Percentiles rank a stretch among this genome's conserved stretches.
Conservation (phyloP, 2,113 vertebrate genomes). For the Emydura subglobosa region DNA sequence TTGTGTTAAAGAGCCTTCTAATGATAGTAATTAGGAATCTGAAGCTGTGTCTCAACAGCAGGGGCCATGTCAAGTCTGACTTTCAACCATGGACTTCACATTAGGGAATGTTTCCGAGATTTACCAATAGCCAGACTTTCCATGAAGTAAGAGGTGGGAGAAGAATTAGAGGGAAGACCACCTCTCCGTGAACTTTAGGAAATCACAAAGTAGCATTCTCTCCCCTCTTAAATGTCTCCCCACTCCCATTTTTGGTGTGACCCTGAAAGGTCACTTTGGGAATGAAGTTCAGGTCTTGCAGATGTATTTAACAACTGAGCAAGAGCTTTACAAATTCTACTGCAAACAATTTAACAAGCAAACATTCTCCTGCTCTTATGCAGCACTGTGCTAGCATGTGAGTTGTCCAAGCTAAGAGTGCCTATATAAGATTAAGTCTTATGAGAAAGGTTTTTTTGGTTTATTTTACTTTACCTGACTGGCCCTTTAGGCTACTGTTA, state of each 20-base stretch:
- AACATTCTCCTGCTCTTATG: neutral
- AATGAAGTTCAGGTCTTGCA: neutral
- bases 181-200: neutral
- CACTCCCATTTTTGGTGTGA: neutral
- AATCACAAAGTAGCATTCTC: neutral
- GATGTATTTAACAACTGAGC: neutral
- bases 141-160: neutral
- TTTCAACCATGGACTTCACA: neutral
- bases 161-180: neutral
- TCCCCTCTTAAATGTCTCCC: rapidly evolving
- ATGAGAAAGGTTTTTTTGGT: neutral
- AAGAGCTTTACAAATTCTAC: neutral
- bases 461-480: neutral
- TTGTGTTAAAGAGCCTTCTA: neutral
- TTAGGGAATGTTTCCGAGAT: neutral
- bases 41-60: neutral
- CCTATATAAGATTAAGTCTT: neutral
- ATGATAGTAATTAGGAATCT: neutral
- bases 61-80: neutral
- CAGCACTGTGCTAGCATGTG: neutral
- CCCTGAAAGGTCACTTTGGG: neutral
- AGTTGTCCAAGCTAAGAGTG: neutral
- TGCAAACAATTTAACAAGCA: neutral
- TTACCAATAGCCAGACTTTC: neutral
- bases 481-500: neutral